These are phyloP conservation scores for Enteromius argenteus DNA, from an alignment of 2,797 vertebrate genomes.

Conservation along the genomic window DNA sequence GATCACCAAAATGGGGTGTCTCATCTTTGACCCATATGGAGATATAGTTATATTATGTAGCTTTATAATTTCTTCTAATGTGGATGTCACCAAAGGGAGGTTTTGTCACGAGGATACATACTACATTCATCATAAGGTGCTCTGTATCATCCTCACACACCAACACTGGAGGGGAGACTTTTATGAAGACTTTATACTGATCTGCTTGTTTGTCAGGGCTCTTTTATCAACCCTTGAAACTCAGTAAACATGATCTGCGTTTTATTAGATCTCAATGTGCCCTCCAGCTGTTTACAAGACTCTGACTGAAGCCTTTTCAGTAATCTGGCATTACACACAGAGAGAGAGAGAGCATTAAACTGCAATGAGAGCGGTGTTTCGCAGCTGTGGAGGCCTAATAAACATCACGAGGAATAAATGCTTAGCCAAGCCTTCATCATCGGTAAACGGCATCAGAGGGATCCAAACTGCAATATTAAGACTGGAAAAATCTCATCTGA, in stretches of 20 bases:
- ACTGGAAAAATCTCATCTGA: slow-evolving; percentile 6
- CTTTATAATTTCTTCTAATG: background rate
- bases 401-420: slow-evolving; percentile 52
- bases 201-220: slow-evolving; percentile 37
- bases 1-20: background rate
- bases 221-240: slow-evolving; percentile 34
- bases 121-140: background rate
- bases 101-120: background rate
- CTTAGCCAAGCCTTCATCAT: slow-evolving; percentile 16
- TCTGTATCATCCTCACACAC: background rate
- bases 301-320: slow-evolving; percentile 26
- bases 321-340: slow-evolving; percentile 16
- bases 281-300: slow-evolving; percentile 37
- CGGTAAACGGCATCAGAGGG: background rate
- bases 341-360: background rate
- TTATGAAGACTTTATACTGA: slow-evolving; percentile 20
- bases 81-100: background rate
- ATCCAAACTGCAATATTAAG: slow-evolving; percentile 14
- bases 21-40: background rate
- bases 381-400: slow-evolving; percentile 43
- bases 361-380: slow-evolving; percentile 15
- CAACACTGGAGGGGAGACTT: background rate
- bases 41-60: background rate
- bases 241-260: slow-evolving; percentile 26
- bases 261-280: slow-evolving; percentile 32